Evolutionary conservation across 2,113 vertebrate genomes (phyloP).

Genomic region (Macaca mulatta): DNA sequence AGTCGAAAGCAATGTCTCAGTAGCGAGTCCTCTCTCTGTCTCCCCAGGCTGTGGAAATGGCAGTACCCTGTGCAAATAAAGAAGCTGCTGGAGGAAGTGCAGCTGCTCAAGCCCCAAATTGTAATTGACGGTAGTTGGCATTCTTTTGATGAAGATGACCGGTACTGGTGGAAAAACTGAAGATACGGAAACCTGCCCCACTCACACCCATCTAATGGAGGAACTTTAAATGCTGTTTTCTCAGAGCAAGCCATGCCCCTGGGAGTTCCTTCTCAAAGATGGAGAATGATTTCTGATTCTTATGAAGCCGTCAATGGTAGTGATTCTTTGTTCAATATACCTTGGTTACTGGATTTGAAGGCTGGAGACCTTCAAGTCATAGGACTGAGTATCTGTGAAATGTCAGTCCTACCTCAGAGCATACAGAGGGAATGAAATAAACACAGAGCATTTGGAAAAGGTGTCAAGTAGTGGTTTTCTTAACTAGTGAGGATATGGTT

Average conservation of each 20-base stretch:
- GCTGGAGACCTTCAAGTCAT: background rate
- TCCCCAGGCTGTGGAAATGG: slow-evolving; percentile 42
- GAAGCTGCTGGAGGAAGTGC: background rate
- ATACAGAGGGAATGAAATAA: background rate
- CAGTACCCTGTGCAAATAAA: background rate
- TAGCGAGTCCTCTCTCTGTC: accelerated
- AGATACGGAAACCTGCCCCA: accelerated
- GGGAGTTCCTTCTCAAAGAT: background rate
- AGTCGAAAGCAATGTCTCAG: background rate
- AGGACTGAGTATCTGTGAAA: background rate
- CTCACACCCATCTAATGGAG: too few relatives aligned
- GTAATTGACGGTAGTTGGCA: background rate
- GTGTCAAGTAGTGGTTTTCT: too few relatives aligned
- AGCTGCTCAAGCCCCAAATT: background rate
- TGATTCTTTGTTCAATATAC: background rate
- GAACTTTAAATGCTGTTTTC: background rate
- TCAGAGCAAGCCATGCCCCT: background rate
- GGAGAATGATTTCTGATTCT: background rate
- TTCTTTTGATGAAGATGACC: background rate
- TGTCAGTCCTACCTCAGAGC: background rate
- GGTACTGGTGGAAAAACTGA: slow-evolving; percentile 57
- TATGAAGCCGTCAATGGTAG: background rate
- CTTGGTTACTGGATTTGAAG: too few relatives aligned
- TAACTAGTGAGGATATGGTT: accelerated
- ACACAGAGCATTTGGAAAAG: slow-evolving; percentile 29